Percentiles rank a stretch among this genome's conserved stretches.
Conservation (phyloP, 2,888 invertebrate species). For the Hartigia nigra region DNA sequence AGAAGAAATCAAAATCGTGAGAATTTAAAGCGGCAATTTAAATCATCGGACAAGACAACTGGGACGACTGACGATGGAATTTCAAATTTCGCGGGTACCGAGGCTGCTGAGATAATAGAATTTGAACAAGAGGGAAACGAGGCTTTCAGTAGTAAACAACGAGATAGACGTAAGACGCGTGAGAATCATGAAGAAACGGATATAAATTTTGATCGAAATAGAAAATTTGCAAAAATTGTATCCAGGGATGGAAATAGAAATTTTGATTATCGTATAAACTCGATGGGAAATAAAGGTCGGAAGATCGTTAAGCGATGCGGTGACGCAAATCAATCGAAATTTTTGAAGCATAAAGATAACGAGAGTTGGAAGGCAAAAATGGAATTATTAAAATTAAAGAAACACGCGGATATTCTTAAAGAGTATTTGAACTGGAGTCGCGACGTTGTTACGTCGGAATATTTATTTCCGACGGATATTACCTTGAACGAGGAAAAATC, state of each 20-base stretch:
- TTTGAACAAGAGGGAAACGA: background rate
- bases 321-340: background rate
- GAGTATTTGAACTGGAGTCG: conserved; percentile 37
- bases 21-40: background rate
- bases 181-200: background rate
- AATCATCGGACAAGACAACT: background rate
- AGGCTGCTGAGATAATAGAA: background rate
- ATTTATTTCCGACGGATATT: conserved; percentile 4
- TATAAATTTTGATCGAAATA: background rate
- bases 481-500: background rate
- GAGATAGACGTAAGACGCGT: background rate
- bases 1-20: background rate
- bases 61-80: background rate
- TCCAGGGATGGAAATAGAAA: background rate
- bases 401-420: conserved; percentile 35
- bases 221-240: background rate
- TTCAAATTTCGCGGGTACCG: conserved; percentile 1
- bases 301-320: conserved; percentile 1
- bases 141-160: background rate
- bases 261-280: background rate
- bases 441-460: conserved; percentile 21
- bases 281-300: background rate
- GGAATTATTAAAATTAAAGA: conserved; percentile 37
- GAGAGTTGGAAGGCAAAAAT: conserved; percentile 35
- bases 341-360: background rate